phyloP scores from a whole-genome alignment of 2,113 vertebrate genomes.

The Nannospalax galili region DNA sequence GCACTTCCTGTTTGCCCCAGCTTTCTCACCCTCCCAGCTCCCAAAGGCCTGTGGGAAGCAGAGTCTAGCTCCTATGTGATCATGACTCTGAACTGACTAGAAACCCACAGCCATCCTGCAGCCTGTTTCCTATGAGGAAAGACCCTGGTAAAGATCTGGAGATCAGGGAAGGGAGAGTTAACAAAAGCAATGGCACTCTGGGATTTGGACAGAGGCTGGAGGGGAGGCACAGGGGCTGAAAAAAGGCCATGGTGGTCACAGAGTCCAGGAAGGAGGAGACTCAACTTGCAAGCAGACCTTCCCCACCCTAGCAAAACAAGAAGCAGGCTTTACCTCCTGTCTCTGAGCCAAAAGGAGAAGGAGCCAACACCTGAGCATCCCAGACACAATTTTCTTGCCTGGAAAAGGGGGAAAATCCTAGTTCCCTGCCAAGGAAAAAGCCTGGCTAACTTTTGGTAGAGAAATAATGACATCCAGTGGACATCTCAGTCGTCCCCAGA shows the following conservation, averaged over 20 bases:
- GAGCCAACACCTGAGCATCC: conserved; percentile 78
- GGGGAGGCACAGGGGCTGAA: not conserved
- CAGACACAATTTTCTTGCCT: conserved; percentile 32
- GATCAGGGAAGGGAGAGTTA: not conserved
- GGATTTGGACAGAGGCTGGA: not conserved
- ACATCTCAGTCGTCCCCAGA: conserved; percentile 76
- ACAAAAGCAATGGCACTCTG: not conserved
- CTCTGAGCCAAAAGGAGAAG: conserved; percentile 62
- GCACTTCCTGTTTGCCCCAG: not conserved
- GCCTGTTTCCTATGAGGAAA: not conserved
- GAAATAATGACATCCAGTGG: conserved; percentile 88
- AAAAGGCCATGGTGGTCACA: conserved; percentile 11
- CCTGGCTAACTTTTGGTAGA: conserved; percentile 74
- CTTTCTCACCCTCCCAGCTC: too few relatives aligned
- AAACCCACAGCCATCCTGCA: not conserved
- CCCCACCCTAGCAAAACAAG: conserved; percentile 77
- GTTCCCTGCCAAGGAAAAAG: conserved; percentile 69
- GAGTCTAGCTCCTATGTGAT: not conserved
- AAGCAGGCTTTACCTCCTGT: conserved; percentile 63
- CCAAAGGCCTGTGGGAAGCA: fast-evolving
- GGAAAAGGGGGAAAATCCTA: conserved; percentile 28
- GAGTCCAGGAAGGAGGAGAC: conserved; percentile 7
- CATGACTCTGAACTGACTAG: not conserved
- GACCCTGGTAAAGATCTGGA: not conserved
- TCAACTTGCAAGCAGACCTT: not conserved